These are phyloP conservation scores for Spatulosminthurus flaviceps DNA, from an alignment of 2,888 invertebrate species.

Conservation along the genomic window DNA sequence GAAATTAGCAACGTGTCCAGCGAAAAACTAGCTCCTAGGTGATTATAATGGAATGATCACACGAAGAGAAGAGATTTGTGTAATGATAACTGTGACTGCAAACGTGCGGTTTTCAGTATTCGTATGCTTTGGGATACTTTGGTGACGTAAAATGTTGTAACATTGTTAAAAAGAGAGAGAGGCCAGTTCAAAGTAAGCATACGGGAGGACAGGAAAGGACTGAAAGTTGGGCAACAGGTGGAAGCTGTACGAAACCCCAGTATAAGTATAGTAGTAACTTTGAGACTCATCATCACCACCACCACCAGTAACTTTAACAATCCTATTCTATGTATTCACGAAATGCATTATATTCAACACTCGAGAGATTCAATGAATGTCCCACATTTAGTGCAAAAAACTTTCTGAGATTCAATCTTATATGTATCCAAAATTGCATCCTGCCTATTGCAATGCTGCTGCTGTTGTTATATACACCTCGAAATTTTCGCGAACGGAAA, in stretches of 20 bases:
- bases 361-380: constrained; percentile 13
- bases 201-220: not conserved
- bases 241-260: constrained; percentile 12
- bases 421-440: not conserved
- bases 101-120: too few relatives aligned
- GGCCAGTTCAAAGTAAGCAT: constrained; percentile 1
- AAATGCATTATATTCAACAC: not conserved
- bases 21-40: too few relatives aligned
- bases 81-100: too few relatives aligned
- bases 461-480: too few relatives aligned
- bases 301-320: constrained; percentile 13
- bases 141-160: constrained; percentile 9
- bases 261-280: constrained; percentile 3
- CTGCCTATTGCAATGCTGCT: too few relatives aligned
- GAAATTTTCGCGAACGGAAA: too few relatives aligned
- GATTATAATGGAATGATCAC: not conserved
- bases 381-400: constrained; percentile 6
- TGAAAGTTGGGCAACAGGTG: constrained; percentile 44
- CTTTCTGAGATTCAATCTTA: not conserved
- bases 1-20: too few relatives aligned
- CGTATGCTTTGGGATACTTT: not conserved
- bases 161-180: constrained; percentile 4
- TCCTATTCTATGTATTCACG: not conserved
- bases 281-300: not conserved
- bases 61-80: not conserved